These are phyloP conservation scores for Lepidonotus clava DNA, from an alignment of 2,888 invertebrate species.

Conservation along the genomic window DNA sequence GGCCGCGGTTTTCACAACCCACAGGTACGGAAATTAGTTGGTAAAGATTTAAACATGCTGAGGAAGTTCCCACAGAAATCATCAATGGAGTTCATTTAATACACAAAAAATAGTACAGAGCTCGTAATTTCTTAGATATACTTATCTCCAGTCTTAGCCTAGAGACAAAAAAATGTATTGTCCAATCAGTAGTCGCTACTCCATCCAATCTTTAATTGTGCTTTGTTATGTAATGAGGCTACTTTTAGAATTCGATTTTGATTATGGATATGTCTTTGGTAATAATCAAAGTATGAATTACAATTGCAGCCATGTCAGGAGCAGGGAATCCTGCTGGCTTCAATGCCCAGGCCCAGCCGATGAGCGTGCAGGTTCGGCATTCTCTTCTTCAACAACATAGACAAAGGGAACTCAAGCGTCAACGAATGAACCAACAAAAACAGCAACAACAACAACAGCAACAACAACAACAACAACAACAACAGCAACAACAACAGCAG, in stretches of 20 bases:
- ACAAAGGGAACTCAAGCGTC: slow-evolving; percentile 64
- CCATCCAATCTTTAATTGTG: too few relatives aligned
- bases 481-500: slow-evolving; percentile 69
- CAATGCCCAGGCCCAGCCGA: slow-evolving; percentile 57
- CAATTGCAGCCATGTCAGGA: neutral
- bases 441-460: slow-evolving; percentile 75
- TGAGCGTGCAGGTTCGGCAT: slow-evolving; percentile 73
- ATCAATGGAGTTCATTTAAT: too few relatives aligned
- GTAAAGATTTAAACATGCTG: neutral
- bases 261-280: too few relatives aligned
- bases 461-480: slow-evolving; percentile 81
- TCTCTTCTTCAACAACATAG: slow-evolving; percentile 78
- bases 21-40: slow-evolving; percentile 65
- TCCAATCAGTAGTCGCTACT: too few relatives aligned
- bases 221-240: too few relatives aligned
- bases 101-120: too few relatives aligned
- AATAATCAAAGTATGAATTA: too few relatives aligned
- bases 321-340: neutral
- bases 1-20: slow-evolving; percentile 70
- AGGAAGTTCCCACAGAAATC: neutral
- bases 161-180: too few relatives aligned
- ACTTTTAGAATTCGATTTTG: too few relatives aligned
- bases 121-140: too few relatives aligned
- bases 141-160: too few relatives aligned
- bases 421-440: slow-evolving; percentile 61